Percentiles rank a stretch among this genome's conserved stretches.
These are phyloP conservation scores for Notamacropus eugenii DNA, from an alignment of 2,797 vertebrate genomes.

Conservation along the genomic window DNA sequence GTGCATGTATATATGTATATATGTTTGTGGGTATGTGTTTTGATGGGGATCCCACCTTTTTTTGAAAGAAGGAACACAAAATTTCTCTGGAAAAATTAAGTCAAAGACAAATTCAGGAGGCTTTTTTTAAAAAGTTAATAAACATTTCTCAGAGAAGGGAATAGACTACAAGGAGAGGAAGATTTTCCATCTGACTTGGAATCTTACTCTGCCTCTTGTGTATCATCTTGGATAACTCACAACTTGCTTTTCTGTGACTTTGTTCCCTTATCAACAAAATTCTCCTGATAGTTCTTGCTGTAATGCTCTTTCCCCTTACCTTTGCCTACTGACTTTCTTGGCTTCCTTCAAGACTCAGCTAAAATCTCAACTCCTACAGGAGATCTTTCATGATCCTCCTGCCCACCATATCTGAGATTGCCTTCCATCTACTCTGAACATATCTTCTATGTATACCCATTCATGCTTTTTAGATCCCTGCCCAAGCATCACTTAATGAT, in stretches of 20 bases:
- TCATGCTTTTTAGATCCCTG: no score
- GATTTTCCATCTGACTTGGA: not conserved
- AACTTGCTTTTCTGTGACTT: not conserved
- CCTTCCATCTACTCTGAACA: not conserved
- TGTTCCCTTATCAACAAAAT: not conserved
- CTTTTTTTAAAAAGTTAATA: not conserved
- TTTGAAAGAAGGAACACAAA: not conserved
- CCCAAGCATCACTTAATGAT: no score
- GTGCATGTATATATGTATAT: not conserved
- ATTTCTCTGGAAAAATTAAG: not conserved
- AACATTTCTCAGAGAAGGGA: not conserved
- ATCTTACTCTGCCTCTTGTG: not conserved
- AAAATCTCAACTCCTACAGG: not conserved
- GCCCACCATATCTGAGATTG: not conserved
- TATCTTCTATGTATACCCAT: not conserved
- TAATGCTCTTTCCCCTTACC: not conserved
- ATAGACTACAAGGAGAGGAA: not conserved
- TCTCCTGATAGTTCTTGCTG: not conserved
- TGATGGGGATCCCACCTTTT: not conserved
- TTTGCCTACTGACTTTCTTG: not conserved
- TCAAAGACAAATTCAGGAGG: not conserved
- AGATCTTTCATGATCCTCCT: not conserved
- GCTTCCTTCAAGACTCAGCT: not conserved
- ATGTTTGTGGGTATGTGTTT: not conserved
- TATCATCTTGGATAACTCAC: not conserved